Base-by-base conservation (phyloP, 2,888 invertebrate genomes). In the Magallana nippona region DNA sequence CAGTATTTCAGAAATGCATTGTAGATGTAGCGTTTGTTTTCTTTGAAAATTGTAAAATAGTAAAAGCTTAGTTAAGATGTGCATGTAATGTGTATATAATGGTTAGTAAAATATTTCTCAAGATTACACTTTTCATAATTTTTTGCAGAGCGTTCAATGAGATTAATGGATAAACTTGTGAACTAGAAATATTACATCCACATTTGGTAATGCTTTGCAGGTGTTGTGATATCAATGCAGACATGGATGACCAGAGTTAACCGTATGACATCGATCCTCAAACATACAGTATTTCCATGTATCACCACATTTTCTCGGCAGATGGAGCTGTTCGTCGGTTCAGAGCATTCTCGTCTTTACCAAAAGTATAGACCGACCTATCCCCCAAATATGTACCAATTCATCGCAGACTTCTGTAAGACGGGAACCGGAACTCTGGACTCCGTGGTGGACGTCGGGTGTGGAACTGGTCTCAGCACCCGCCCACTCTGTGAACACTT, bases 381-480 rank as follows among this genome's bases (percentile, higher is more conserved):
- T 82, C 89, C 90, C 19, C 83, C 85, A 0, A 78, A 77, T 22
- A 86, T 92, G 2, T 89, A 86, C 63, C 82, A 88, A n/a, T 86
- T 81, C 17, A 91, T 92, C 44, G 55, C 87, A 0, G 84, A 89
- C 3, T 91, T 85, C 78, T 91, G 89, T 80, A 82, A 88, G 82
- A 78, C 82, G 0, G 79, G 78, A 2, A 32, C 27, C 10, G 78
- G 82, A 13, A 83, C 87, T 5, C 89, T 90, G 82, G 84, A 90
- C 2, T 81, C 90, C 13, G 95, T 95, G 11, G 90, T 95, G 2
- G 95, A 95, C 90, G 94, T 95, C 17, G 95, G 95, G 1, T 95
- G 95, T 90, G 95, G 95, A 5, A 93, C 94, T 19, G 95, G 95
- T n/a, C 95, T 95, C 88, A 94, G 94, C 84, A 95, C 95, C 0